Base-by-base conservation (phyloP, 2,113 vertebrate genomes). In the Erythrolamprus reginae region DNA sequence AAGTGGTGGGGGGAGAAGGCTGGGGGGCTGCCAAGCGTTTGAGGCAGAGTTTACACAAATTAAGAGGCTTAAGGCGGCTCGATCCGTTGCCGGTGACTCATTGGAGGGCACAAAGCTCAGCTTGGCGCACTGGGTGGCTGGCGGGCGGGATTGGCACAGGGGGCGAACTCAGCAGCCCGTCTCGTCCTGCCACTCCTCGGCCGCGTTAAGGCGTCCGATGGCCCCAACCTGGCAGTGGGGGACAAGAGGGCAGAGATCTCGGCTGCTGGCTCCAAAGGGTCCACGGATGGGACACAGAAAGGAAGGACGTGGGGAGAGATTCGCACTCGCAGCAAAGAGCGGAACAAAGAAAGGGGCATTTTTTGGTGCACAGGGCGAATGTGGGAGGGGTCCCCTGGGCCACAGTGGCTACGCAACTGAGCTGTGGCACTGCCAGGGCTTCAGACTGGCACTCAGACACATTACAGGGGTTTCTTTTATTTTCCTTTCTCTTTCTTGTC, bases 11-110 rank as follows among this genome's bases (percentile, higher is more conserved):
- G 33, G 3, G 77, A 24, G 45, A 2, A 26, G 23, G 26, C 1
- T 1, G 33, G 3, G 1, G n/a, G 0, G n/a, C 53, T 84, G 90
- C 87, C 90, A 84, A 84, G 55, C 4, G 38, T 56, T 50, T 87
- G 70, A 91, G 82, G 77, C 86, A 56, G 53, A 45, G 65, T 91
- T 91, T 89, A 91, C 82, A 85, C n/a, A 70, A 65, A 85, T 85
- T 89, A 45, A 24, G 90, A 89, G 56, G 38, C 48, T 85, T 86
- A 52, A 91, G 56, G 23, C 87, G 17, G 10, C 82, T 53, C 70
- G 86, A 89, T 91, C 90, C 56, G 3, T 83, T 58, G 28, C n/a
- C 45, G 51, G 19, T 88, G 65, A 91, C 77, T 88, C 86, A 65
- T 83, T n/a, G 4, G 86, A 52, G 86, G 55, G 87, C 77, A 58